phyloP scores from a whole-genome alignment of 2,113 vertebrate genomes.

The Lates calcarifer region DNA sequence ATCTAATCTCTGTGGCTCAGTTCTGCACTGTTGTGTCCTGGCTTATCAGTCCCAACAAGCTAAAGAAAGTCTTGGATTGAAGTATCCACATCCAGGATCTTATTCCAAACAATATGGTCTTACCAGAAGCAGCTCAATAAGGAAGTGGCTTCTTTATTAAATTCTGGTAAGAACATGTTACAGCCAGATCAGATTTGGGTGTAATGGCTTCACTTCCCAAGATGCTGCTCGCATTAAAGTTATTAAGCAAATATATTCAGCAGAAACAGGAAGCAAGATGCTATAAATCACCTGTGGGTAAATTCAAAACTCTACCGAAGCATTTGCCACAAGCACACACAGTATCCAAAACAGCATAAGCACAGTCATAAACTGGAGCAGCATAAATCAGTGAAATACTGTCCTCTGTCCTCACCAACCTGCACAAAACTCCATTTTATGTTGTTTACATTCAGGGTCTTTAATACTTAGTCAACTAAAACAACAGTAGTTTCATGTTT shows the following conservation, averaged over 20 bases:
- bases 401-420: neutral
- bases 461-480: neutral
- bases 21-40: neutral
- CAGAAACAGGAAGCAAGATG: conserved; percentile 24
- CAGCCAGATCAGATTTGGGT: conserved; percentile 32
- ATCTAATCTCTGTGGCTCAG: neutral
- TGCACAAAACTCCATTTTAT: neutral
- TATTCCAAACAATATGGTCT: neutral
- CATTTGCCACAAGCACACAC: conserved; percentile 10
- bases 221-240: conserved; percentile 15
- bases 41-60: neutral
- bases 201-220: neutral
- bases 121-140: conserved; percentile 1
- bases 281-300: conserved; percentile 5
- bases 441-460: too few relatives aligned
- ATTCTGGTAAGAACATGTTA: conserved; percentile 12
- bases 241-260: conserved; percentile 23
- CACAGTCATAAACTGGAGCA: neutral
- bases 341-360: neutral
- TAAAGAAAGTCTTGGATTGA: conserved; percentile 4
- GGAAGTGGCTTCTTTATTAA: conserved; percentile 5
- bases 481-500: neutral
- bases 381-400: conserved; percentile 10
- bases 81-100: neutral
- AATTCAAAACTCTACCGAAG: conserved; percentile 20